phyloP scores from a whole-genome alignment of 2,113 vertebrate genomes.

The Oreocharis arfaki region DNA sequence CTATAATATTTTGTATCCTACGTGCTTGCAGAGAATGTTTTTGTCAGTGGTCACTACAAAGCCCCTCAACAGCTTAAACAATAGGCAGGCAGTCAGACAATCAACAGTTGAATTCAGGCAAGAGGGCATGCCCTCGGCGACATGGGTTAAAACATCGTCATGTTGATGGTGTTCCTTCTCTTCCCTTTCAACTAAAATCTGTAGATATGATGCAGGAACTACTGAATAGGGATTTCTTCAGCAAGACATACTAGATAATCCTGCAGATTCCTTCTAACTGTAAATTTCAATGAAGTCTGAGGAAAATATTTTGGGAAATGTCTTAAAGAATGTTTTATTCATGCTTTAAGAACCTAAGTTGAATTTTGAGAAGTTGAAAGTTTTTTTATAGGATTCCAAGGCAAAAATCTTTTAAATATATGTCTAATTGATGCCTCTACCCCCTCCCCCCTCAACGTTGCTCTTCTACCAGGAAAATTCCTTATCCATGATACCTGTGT shows the following conservation, averaged over 20 bases:
- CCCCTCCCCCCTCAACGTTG: neutral
- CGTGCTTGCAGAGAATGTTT: neutral
- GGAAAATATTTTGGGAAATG: neutral
- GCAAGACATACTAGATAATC: neutral
- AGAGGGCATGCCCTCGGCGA: neutral
- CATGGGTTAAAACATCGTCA: neutral
- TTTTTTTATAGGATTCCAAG: neutral
- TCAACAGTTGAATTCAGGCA: neutral
- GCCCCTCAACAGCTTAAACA: neutral
- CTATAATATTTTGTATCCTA: neutral
- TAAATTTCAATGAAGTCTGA: neutral
- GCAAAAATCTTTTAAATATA: neutral
- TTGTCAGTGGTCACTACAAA: neutral
- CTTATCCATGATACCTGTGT: conserved; percentile 72
- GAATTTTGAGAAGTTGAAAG: neutral
- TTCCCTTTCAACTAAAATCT: neutral
- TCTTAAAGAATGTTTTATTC: neutral
- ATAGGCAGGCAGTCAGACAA: neutral
- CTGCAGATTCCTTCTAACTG: neutral
- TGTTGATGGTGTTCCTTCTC: neutral
- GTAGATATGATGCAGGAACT: neutral
- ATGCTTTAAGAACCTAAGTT: neutral
- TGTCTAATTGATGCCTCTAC: neutral
- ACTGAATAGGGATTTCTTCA: neutral
- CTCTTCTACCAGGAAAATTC: conserved; percentile 66